Conservation (phyloP, 1,140 invertebrate genomes). For the Pseudomyrmex pallidus region DNA sequence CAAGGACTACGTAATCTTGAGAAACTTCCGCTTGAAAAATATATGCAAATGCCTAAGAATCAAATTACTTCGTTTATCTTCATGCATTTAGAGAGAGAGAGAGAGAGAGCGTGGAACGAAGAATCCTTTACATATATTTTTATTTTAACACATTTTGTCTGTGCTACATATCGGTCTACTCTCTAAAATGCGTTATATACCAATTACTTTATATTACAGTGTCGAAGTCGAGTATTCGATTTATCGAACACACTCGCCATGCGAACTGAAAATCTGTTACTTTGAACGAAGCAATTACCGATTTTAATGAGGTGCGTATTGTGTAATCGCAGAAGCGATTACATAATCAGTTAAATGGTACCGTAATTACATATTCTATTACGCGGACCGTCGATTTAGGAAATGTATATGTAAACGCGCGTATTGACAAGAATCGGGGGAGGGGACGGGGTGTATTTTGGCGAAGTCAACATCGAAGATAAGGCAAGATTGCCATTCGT, state of each 20-base stretch:
- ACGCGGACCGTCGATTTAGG: conserved; percentile 29
- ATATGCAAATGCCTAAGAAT: conserved; percentile 52
- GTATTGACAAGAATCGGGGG: neutral
- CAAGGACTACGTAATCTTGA: conserved; percentile 52
- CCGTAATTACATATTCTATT: conserved; percentile 18
- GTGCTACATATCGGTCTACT: too few relatives aligned
- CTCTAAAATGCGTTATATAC: too few relatives aligned
- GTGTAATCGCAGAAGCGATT: conserved; percentile 7
- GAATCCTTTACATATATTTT: neutral
- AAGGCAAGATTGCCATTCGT: conserved; percentile 30
- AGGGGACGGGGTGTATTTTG: too few relatives aligned
- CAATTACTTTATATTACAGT: too few relatives aligned
- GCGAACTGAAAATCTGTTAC: neutral
- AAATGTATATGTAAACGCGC: neutral
- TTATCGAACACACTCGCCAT: neutral
- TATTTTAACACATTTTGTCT: too few relatives aligned
- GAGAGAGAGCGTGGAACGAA: neutral
- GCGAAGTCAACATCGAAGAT: conserved; percentile 12
- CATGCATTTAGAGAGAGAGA: conserved; percentile 5
- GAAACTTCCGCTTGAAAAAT: conserved; percentile 56
- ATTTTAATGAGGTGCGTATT: neutral
- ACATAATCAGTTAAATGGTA: conserved; percentile 21
- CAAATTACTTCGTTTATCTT: conserved; percentile 48
- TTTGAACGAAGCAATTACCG: conserved; percentile 35
- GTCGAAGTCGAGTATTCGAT: too few relatives aligned